These are phyloP conservation scores for Actinia tenebrosa DNA, from an alignment of 64 coral and sea anemone species.

Conservation along the genomic window DNA sequence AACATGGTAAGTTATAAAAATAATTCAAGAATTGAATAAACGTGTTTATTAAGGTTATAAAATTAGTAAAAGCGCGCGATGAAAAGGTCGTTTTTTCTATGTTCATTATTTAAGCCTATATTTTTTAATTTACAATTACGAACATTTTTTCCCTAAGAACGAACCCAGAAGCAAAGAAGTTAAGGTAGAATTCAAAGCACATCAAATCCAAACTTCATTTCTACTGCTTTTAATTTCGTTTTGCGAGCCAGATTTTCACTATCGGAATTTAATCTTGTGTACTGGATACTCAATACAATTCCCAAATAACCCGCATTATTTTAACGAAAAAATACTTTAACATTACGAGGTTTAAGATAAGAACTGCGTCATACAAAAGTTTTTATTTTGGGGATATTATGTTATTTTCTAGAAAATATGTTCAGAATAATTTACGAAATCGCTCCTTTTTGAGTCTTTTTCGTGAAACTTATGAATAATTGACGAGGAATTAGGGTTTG, in stretches of 20 bases:
- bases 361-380: not conserved
- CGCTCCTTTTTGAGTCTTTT: not conserved
- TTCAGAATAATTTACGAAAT: not conserved
- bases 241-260: not conserved
- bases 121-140: not conserved
- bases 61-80: not conserved
- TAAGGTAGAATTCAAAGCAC: not conserved
- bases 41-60: not conserved
- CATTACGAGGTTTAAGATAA: too few species aligned
- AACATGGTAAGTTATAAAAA: not conserved
- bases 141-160: not conserved
- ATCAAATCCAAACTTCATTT: not conserved
- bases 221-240: not conserved
- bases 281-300: not conserved
- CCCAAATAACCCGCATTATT: not conserved
- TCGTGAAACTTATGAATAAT: slow-evolving; percentile 3
- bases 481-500: not conserved
- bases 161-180: not conserved
- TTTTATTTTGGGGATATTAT: not conserved
- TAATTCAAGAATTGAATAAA: not conserved
- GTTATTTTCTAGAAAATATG: not conserved
- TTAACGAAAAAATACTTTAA: not conserved
- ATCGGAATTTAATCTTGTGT: not conserved
- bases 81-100: not conserved
- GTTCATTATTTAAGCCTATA: not conserved